Evolutionary conservation across 2,113 vertebrate genomes (phyloP), one percentile per base, ranked within the genome.

Genomic region (Lipotes vexillifer): DNA sequence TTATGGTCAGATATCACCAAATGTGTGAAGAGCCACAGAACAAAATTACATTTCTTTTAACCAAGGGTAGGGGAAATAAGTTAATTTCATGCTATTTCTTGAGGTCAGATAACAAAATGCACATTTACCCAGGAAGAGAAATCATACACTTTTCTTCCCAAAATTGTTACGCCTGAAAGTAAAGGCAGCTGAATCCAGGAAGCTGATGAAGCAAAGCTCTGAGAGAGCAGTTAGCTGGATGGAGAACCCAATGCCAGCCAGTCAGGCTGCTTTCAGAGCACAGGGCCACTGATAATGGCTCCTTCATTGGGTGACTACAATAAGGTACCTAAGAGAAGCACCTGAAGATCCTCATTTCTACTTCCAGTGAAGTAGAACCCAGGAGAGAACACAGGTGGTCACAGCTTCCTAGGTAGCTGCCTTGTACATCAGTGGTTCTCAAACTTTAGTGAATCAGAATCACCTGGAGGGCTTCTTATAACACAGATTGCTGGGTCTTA

Each of bases 21-120:
- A 97, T 5, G 38, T 95, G 95, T 96, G 97, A 97, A 94, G 96
- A 98, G 83, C 75, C 83, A 94, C 89, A 96, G 97, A 97, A 93
- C 81, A 96, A 98, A 98, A 97, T 98, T 97, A 94, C 81, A 96
- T 94, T 98, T 98, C 97, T 97, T 97, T 98, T 97, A 97, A 97
- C 97, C 96, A 97, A 94, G 80, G 92, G 71, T 95, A 97, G 75
- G 93, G 95, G 93, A 97, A 96, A 97, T 97, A 97, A 98, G 96
- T 96, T 98, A 97, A 97, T 97, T 97, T 98, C 97, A 97, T 95
- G 96, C 96, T 94, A 87, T 94, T 98, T 97, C 93, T 80, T 97
- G 95, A 90, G 88, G 25, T 94, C 97, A 83, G 97, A 98, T 97
- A 98, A 98, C 97, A 97, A 94, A 98, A 97, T 92, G 93, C 89